Evolutionary conservation across 2,797 vertebrate genomes (phyloP).

Genomic region (Scarus forsteni): DNA sequence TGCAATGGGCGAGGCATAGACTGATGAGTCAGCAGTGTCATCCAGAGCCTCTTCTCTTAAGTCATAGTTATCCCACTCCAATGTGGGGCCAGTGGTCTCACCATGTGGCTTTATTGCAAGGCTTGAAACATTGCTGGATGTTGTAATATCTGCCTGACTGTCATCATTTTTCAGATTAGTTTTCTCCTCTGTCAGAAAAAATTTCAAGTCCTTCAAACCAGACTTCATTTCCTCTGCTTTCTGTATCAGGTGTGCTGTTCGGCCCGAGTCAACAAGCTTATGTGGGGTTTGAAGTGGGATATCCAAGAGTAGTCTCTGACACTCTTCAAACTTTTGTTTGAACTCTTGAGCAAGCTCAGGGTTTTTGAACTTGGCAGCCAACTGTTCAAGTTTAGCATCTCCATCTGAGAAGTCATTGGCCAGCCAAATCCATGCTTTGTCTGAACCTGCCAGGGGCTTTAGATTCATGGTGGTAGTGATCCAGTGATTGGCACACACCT

Average conservation of each 20-base stretch:
- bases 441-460: conserved; percentile 94
- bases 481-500: conserved; percentile 99
- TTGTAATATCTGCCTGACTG: conserved; percentile 53
- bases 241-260: conserved; percentile 95
- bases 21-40: conserved; percentile 88
- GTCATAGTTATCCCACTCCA: conserved; percentile 97
- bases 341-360: conserved; percentile 95
- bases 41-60: conserved; percentile 89
- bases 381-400: conserved; percentile 91
- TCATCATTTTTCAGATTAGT: conserved; percentile 89
- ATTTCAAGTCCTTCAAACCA: conserved; percentile 95
- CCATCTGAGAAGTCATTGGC: conserved; percentile 97
- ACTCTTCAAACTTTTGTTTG: conserved; percentile 96
- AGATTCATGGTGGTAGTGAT: conserved; percentile 99
- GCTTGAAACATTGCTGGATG: conserved; percentile 70
- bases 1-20: conserved; percentile 89
- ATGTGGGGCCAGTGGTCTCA: conserved; percentile 88
- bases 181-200: conserved; percentile 92
- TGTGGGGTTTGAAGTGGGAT: conserved; percentile 98
- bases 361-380: conserved; percentile 97
- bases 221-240: conserved; percentile 99
- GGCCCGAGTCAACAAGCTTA: conserved; percentile 94
- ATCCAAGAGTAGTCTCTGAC: conserved; percentile 93
- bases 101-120: conserved; percentile 82
- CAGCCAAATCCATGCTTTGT: conserved; percentile 97